Evolutionary conservation across 2,113 vertebrate species (phyloP).

Genomic region (Lipophrys pholis): DNA sequence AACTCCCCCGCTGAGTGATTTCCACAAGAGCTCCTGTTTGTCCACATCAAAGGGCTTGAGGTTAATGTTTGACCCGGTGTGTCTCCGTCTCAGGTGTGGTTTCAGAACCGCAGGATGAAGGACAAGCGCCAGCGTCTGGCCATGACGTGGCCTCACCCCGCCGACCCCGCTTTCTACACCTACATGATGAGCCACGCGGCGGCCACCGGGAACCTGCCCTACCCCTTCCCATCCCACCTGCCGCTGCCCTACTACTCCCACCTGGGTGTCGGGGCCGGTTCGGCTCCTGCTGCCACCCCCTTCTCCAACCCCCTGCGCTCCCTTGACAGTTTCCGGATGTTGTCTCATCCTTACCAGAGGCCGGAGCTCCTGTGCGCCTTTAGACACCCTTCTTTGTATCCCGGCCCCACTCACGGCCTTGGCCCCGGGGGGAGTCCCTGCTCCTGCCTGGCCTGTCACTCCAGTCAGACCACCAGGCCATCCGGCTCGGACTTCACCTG

Average conservation of each 20-base stretch:
- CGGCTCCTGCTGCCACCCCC: constrained; percentile 85
- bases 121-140: constrained; percentile 97
- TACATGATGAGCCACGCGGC: constrained; percentile 99
- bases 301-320: constrained; percentile 92
- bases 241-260: constrained; percentile 97
- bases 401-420: constrained; percentile 90
- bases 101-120: constrained; percentile 99
- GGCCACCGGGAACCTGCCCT: constrained; percentile 94
- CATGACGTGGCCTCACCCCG: constrained; percentile 98
- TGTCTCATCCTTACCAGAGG: constrained; percentile 95
- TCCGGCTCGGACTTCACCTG: constrained; percentile 93
- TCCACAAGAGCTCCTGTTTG: neutral
- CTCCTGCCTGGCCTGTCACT: constrained; percentile 94
- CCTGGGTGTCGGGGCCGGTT: constrained; percentile 88
- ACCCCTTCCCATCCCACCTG: constrained; percentile 96
- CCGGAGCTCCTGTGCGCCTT: constrained; percentile 98
- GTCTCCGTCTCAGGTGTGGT: constrained; percentile 92
- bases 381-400: constrained; percentile 93
- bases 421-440: constrained; percentile 89
- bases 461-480: constrained; percentile 87
- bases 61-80: constrained; percentile 73
- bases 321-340: constrained; percentile 94
- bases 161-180: constrained; percentile 97
- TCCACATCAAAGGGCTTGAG: neutral
- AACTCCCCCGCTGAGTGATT: too few species aligned